These are phyloP conservation scores for Diabrotica undecimpunctata DNA, from an alignment of 1,140 invertebrate genomes.

Conservation along the genomic window DNA sequence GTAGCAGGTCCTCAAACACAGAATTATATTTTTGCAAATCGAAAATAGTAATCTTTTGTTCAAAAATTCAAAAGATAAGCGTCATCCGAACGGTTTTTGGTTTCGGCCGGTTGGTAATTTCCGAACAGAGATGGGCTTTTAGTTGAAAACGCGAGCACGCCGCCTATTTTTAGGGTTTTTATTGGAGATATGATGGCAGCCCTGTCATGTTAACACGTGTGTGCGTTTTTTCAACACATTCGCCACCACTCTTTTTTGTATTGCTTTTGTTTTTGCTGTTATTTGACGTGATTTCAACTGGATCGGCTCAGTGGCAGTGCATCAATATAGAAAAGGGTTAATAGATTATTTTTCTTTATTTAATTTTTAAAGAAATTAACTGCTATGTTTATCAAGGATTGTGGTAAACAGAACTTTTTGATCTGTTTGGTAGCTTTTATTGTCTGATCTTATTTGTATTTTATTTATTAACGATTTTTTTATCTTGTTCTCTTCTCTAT, in stretches of 20 bases:
- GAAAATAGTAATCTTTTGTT: background rate
- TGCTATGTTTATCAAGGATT: no score
- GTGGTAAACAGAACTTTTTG: no score
- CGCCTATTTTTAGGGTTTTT: conserved; percentile 31
- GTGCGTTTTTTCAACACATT: background rate
- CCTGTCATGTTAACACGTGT: conserved; percentile 35
- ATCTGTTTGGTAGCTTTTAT: no score
- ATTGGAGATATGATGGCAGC: conserved; percentile 28
- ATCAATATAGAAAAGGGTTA: no score
- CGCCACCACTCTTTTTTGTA: conserved; percentile 20
- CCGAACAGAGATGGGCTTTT: conserved; percentile 26
- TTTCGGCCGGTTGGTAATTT: conserved; percentile 22
- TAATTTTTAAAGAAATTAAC: no score
- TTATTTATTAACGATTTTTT: no score
- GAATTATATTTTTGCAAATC: background rate
- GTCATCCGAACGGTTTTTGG: conserved; percentile 15
- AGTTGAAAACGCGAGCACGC: conserved; percentile 1
- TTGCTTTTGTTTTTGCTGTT: conserved; percentile 27
- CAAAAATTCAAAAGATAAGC: background rate
- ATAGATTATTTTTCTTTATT: no score
- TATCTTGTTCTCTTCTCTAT: no score
- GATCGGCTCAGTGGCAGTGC: background rate
- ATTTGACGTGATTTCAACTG: conserved; percentile 28
- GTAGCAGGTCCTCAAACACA: no score
- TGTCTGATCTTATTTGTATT: no score